Conservation (phyloP, 2,888 invertebrate species). For the Coelinius sp. region DNA sequence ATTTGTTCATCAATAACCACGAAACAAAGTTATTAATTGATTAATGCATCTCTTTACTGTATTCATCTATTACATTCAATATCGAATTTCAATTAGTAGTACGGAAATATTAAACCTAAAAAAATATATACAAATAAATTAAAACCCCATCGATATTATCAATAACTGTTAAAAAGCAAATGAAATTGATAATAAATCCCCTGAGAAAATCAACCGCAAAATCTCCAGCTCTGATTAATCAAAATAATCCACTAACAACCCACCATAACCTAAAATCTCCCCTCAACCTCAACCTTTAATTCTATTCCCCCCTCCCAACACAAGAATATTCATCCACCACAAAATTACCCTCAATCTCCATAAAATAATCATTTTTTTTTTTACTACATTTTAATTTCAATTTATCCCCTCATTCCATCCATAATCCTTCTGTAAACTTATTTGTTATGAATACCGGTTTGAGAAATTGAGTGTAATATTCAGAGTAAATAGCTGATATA, state of each 20-base stretch:
- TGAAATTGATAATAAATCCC: no score
- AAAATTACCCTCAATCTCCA: neutral
- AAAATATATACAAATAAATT: no score
- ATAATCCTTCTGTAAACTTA: neutral
- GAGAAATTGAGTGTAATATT: neutral
- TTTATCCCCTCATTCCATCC: neutral
- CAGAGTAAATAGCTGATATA: neutral
- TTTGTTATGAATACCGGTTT: neutral
- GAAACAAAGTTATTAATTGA: neutral
- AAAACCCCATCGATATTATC: no score
- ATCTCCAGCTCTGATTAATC: neutral
- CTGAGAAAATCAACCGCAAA: no score
- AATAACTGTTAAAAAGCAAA: no score
- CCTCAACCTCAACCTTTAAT: no score
- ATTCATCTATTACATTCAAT: neutral
- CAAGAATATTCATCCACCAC: neutral
- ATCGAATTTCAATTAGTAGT: no score
- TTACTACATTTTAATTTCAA: neutral
- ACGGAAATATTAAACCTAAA: no score
- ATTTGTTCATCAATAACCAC: neutral
- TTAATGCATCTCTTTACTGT: neutral
- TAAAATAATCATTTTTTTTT: slow-evolving; percentile 7
- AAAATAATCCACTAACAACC: neutral
- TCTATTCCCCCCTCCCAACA: no score
- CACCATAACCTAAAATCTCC: neutral